Evolutionary conservation across 2,888 invertebrate species (phyloP).

Genomic region (Agrypnus murinus): DNA sequence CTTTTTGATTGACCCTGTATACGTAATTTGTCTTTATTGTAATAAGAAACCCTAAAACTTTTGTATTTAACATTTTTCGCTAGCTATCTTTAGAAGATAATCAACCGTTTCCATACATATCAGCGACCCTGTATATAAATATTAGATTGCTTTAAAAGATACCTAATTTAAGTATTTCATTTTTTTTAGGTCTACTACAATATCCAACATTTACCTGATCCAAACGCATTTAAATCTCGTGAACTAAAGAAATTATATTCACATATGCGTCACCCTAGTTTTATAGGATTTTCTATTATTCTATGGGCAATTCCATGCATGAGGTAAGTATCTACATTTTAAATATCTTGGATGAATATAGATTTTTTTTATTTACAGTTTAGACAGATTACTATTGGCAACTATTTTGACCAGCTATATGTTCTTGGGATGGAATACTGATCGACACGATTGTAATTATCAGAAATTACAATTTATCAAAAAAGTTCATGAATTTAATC

Average conservation of each 20-base stretch:
- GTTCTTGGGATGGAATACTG: slow-evolving; percentile 77
- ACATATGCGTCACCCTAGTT: slow-evolving; percentile 79
- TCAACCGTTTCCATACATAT: too few species aligned
- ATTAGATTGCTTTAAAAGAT: too few species aligned
- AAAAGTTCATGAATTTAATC: slow-evolving; percentile 71
- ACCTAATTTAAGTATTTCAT: too few species aligned
- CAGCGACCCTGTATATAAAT: too few species aligned
- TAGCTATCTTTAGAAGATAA: background rate
- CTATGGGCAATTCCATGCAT: slow-evolving; percentile 77
- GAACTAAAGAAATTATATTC: slow-evolving; percentile 73
- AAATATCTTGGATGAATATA: slow-evolving; percentile 28
- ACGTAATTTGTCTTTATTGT: background rate
- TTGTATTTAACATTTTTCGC: too few species aligned
- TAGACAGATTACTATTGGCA: slow-evolving; percentile 75
- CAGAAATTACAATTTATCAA: slow-evolving; percentile 72
- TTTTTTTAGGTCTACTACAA: slow-evolving; percentile 73
- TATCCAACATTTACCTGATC: slow-evolving; percentile 72
- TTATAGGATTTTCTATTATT: slow-evolving; percentile 74
- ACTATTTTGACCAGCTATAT: slow-evolving; percentile 74
- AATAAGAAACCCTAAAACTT: background rate
- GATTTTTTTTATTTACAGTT: too few species aligned
- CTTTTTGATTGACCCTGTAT: background rate
- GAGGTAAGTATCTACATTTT: slow-evolving; percentile 69
- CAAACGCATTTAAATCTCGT: slow-evolving; percentile 73
- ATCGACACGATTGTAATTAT: slow-evolving; percentile 74